Percentiles rank a stretch among this genome's conserved stretches.
Conservation (phyloP, 2,113 vertebrate species). For the Lanius ludovicianus region DNA sequence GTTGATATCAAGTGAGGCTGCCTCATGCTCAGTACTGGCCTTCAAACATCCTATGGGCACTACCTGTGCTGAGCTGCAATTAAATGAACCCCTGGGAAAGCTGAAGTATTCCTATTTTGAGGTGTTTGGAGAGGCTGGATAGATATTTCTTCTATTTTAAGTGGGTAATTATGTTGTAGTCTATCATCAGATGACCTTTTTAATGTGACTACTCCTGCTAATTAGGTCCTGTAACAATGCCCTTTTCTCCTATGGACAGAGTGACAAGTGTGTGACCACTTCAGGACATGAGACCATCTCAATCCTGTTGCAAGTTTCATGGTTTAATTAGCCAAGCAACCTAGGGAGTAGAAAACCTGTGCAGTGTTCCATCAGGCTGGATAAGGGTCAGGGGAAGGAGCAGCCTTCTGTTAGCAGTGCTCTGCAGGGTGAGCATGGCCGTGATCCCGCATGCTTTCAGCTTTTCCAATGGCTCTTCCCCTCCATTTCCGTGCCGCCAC, state of each 20-base stretch:
- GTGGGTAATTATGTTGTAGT: not conserved
- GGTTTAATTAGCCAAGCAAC: not conserved
- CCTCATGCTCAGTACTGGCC: accelerated
- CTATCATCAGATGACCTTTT: not conserved
- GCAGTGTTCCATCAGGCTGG: not conserved
- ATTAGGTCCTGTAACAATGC: not conserved
- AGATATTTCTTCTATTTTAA: not conserved
- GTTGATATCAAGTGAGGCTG: not conserved
- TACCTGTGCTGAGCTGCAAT: not conserved
- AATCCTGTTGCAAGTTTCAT: not conserved
- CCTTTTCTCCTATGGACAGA: not conserved
- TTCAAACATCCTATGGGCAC: not conserved
- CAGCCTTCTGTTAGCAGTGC: accelerated
- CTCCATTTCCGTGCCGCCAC: accelerated
- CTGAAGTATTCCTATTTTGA: not conserved
- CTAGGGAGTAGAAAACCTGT: not conserved
- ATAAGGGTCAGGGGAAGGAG: not conserved
- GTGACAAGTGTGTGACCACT: not conserved
- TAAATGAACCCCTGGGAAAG: not conserved
- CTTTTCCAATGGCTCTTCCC: accelerated
- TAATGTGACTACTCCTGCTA: not conserved
- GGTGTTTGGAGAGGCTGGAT: not conserved
- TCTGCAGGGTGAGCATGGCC: accelerated
- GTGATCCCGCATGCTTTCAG: accelerated
- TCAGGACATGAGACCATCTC: not conserved